A percentile compares a stretch with the other conserved stretches of the same genome.
phyloP scores from a whole-genome alignment of 1,140 invertebrate species.

The Danaus plexippus region DNA sequence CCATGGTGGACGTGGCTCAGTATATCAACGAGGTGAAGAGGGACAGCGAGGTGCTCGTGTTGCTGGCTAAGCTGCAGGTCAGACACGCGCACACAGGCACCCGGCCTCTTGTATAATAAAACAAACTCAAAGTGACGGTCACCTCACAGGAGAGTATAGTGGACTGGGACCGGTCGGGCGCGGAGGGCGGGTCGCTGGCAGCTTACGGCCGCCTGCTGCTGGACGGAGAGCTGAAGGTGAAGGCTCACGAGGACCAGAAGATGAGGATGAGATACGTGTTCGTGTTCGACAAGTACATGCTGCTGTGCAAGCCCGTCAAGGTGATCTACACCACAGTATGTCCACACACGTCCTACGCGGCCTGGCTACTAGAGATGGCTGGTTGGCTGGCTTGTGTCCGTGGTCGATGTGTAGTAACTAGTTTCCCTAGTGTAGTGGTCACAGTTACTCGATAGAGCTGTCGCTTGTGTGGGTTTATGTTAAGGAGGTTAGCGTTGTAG shows the following conservation, averaged over 20 bases:
- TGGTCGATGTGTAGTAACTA: background rate
- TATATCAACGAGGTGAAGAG: constrained; percentile 99
- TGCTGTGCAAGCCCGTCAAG: constrained; percentile 92
- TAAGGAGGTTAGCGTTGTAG: too few species aligned
- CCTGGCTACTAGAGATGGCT: too few species aligned
- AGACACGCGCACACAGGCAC: background rate
- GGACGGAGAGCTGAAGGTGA: constrained; percentile 95
- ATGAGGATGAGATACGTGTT: constrained; percentile 92
- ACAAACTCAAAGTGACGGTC: background rate
- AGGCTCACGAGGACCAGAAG: constrained; percentile 90
- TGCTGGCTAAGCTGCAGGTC: constrained; percentile 92
- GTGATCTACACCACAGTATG: constrained; percentile 64
- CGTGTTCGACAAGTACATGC: constrained; percentile 96
- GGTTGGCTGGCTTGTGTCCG: too few species aligned
- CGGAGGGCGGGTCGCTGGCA: constrained; percentile 82
- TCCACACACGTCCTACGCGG: constrained; percentile 8
- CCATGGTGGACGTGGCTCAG: constrained; percentile 96
- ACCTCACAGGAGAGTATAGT: constrained; percentile 80
- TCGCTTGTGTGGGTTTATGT: too few species aligned
- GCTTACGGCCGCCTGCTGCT: constrained; percentile 92
- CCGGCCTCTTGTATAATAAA: too few species aligned
- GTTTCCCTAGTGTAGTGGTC: background rate
- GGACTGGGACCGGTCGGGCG: constrained; percentile 86
- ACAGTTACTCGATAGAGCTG: too few species aligned
- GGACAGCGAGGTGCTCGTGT: constrained; percentile 92